Base-by-base conservation (phyloP, 2,888 invertebrate species). In the Drosophila kanekoi region DNA sequence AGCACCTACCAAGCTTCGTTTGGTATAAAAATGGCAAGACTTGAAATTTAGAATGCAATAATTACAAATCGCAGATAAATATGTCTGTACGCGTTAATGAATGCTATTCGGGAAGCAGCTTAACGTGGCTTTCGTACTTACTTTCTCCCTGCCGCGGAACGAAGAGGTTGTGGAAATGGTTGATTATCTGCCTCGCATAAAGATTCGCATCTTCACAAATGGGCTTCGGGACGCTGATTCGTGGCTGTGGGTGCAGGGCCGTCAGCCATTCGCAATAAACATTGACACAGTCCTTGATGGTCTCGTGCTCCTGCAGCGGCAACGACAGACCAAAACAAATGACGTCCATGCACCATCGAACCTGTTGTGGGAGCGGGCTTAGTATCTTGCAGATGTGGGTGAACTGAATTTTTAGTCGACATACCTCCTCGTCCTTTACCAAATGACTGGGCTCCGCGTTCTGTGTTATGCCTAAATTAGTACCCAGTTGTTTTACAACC, bases 191-290 rank as follows among this genome's bases (percentile, higher is more conserved):
- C 77, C 97, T 94, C 0, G 97, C 96, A 92, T 98, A 99, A 69
- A 96, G 94, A 91, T 98, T 97, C 0, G 98, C 97, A 90, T 98
- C 96, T 61, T 97, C 97, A 45, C 95, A 94, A 11, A 99, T 95
- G 0, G 98, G 98, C 78, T 95, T 94, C 0, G 99, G 99, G 16
- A 98, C 96, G 80, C 97, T 96, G 57, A 97, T 95, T 89, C 97
- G 96, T 1, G 97, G 97, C 28, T 95, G 94, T 23, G 96, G 95
- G 77, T 97, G 95, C 72, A 99, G 93, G 3, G 98, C 97, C 0
- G 97, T 96, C 75, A 99, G 93, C 99, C 99, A 99, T 90, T 99
- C 98, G 92, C 98, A 98, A 91, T 99, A 99, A 37, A 99, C 96
- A 91, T 97, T 97, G 43, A 98, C 98, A 92, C 98, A 99, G 92